Percentiles rank a stretch among this genome's conserved stretches.
Evolutionary conservation across 2,797 vertebrate genomes (phyloP).

Genomic region (Harpagifer antarcticus): DNA sequence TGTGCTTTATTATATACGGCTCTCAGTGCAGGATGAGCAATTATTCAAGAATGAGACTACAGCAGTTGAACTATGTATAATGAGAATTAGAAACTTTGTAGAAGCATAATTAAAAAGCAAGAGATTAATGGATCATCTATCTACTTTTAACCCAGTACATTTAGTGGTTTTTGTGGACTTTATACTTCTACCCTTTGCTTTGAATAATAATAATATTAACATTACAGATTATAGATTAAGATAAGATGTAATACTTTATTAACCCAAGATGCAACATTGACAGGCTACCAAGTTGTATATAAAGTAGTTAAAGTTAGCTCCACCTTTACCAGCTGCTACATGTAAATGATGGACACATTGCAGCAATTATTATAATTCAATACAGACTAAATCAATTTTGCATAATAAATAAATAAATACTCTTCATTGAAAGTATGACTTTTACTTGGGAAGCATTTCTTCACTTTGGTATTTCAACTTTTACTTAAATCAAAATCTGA

Average conservation of each 20-base stretch:
- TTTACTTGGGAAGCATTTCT: neutral
- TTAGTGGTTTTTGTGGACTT: neutral
- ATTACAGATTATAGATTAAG: neutral
- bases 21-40: neutral
- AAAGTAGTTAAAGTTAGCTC: neutral
- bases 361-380: neutral
- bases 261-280: too few species aligned
- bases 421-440: neutral
- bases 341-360: neutral
- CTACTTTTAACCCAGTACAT: neutral
- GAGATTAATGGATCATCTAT: neutral
- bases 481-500: neutral
- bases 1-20: neutral
- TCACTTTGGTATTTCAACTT: neutral
- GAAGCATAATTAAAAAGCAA: neutral
- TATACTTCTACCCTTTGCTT: neutral
- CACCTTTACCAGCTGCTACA: neutral
- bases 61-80: neutral
- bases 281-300: too few species aligned
- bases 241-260: too few species aligned
- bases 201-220: neutral
- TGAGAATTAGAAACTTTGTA: neutral
- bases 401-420: too few species aligned
- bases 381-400: neutral
- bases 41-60: conserved; percentile 2